These are phyloP conservation scores for Talpa occidentalis DNA, from an alignment of 2,113 vertebrate species.

Conservation along the genomic window DNA sequence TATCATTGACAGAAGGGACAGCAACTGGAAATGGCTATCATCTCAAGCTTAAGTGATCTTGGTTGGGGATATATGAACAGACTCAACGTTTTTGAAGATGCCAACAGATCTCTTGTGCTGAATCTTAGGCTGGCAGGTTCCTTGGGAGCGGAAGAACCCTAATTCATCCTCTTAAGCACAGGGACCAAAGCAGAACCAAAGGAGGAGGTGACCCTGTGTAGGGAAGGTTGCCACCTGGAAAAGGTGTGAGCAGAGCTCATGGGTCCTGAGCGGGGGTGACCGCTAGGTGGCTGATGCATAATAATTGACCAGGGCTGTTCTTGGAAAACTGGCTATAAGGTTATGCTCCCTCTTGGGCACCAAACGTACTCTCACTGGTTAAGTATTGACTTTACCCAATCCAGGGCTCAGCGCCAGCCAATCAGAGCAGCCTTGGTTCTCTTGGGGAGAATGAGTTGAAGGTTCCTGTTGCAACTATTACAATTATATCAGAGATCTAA, in stretches of 20 bases:
- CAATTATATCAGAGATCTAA: constrained; percentile 63
- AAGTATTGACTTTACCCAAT: neutral
- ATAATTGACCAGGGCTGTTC: neutral
- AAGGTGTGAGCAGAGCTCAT: too few species aligned
- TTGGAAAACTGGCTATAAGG: neutral
- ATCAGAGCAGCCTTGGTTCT: neutral
- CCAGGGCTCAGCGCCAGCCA: neutral
- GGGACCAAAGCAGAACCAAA: neutral
- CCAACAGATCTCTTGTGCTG: neutral
- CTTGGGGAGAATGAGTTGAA: neutral
- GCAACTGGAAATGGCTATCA: neutral
- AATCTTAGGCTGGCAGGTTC: neutral
- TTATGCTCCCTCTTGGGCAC: neutral
- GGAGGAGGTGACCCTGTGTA: neutral
- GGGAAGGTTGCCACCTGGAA: neutral
- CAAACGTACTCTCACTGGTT: fast-evolving
- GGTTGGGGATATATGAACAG: neutral
- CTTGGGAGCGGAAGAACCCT: neutral
- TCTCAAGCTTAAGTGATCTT: neutral
- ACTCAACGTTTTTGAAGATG: neutral
- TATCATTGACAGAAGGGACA: neutral
- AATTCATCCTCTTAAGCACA: neutral
- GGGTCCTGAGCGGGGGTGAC: neutral
- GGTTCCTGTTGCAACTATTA: neutral
- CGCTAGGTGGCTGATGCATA: neutral